phyloP scores from a whole-genome alignment of 2,797 vertebrate species.

The Emydoidea blandingii region DNA sequence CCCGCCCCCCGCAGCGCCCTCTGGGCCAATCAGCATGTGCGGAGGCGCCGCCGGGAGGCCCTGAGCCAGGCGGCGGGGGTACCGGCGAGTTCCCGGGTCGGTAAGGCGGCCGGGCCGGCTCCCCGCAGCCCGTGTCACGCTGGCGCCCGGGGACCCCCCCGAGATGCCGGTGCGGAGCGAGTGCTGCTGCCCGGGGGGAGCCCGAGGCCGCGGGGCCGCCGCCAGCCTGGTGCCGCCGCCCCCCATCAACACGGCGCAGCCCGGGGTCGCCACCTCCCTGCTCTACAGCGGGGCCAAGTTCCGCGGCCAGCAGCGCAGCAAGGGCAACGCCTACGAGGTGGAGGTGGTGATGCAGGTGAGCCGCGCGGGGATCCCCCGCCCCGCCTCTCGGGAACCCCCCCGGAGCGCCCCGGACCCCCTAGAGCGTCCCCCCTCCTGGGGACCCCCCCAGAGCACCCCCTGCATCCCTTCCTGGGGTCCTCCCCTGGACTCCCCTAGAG shows the following conservation, averaged over 20 bases:
- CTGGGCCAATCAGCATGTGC: constrained; percentile 47
- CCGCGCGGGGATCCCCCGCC: constrained; percentile 33
- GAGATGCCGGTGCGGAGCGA: constrained; percentile 92
- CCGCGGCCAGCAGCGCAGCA: constrained; percentile 96
- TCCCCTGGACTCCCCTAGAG: too few species aligned
- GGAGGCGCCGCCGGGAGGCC: constrained; percentile 47
- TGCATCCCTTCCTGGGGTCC: too few species aligned
- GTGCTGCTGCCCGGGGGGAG: constrained; percentile 75
- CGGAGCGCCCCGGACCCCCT: neutral
- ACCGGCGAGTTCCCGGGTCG: constrained; percentile 52
- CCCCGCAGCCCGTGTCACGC: constrained; percentile 73
- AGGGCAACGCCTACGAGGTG: constrained; percentile 97
- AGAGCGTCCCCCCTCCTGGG: neutral
- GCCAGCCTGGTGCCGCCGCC: constrained; percentile 91
- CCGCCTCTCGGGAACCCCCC: neutral
- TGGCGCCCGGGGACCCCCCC: constrained; percentile 83
- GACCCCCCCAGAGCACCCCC: too few species aligned
- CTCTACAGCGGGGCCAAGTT: constrained; percentile 97
- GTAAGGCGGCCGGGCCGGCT: constrained; percentile 49
- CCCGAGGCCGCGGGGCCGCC: constrained; percentile 76
- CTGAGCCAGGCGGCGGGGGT: neutral
- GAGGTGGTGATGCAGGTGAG: constrained; percentile 97
- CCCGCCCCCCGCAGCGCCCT: neutral
- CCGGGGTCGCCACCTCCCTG: constrained; percentile 92
- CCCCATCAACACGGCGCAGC: constrained; percentile 96